Base-by-base conservation (phyloP, 2,888 invertebrate species). In the Eristalinus sepulchralis region DNA sequence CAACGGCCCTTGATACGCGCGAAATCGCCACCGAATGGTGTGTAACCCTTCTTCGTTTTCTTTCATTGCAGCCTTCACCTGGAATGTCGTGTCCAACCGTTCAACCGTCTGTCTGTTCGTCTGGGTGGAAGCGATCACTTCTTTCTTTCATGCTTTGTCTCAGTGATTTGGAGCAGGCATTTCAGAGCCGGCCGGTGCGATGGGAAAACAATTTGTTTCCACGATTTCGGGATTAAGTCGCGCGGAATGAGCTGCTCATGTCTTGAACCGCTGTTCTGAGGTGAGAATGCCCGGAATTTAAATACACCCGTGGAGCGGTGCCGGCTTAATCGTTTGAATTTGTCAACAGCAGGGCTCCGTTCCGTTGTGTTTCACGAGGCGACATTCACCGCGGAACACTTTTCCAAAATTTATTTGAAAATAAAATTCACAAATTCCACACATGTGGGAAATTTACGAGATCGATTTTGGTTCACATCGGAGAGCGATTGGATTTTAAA, bases 371-470 rank as follows among this genome's bases (percentile, higher is more conserved):
- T 3, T 5, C 2, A 27, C 27, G 27, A 27, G 53, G 11, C 5
- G 39, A 47, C 47, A 71, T 81, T 70, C 77, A 70, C 82, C 86
- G 63, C 70, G 59, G 17, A 73, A 82, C 77, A 82, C 77, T 82
- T 72, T 84, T 78, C 60, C 66, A 78, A 78, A 27, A 78, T 79
- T 82, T 86, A 75, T 82, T 75, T 86, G 47, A 64, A 70, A 78
- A 82, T 60, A 55, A 82, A 83, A 82, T 82, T 82, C 78, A 82
- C 60, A 86, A 82, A 86, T 82, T 78, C 82, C 82, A 70, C 73
- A 66, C 83, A 82, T 86, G 86, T 86, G 86, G 86, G 86, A 86
- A 86, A 86, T 86, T 86, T 86, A 82, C 82, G 86, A 86, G 86
- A 82, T 78, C 86, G 82, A 86, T 85, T 81, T 75, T 59, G 82